Evolutionary conservation across 2,113 vertebrate genomes (phyloP), one percentile per base, ranked within the genome.

Genomic region (Proterorhinus semilunaris): DNA sequence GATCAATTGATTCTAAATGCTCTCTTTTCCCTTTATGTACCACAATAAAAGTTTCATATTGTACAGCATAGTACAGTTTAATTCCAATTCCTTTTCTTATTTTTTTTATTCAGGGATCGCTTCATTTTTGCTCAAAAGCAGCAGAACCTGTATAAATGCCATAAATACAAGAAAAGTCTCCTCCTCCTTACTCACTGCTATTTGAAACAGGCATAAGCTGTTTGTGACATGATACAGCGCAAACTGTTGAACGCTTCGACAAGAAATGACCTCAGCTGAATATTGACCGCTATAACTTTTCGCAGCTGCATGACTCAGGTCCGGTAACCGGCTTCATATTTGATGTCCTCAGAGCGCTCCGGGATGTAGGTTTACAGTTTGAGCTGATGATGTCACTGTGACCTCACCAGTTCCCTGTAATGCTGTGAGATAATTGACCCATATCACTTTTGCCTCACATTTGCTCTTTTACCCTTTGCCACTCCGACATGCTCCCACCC

Each of bases 241-340:
- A 27, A 27, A 6, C 53, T 63, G 10, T 6, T 63, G 46, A 17
- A 66, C 64, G 27, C 69, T 54, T 62, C 43, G 68, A 42, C 17
- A 15, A 50, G 5, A 16, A 65, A 55, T 67, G 54, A 76, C 58
- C 43, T 42, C n/a, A 49, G 36, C 15, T 7, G 44, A 59, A 5
- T 58, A 81, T 76, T 81, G 75, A 84, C 76, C 42, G 21, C 5
- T 7, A 21, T 21, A n/a, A 42, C 61, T 47, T 73, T 12, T 16
- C 63, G 58, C 69, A 65, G 69, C 54, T 36, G 52, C 62, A 75
- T 88, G 84, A 89, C 53, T 87, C 81, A 84, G 57, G 42, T 61
- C 58, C 58, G 69, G 17, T 69, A 65, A 74, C 64, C 52, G 50
- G 67, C 71, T 58, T 58, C 21, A 77, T 47, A 54, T 50, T 55